Evolutionary conservation across 2,113 vertebrate genomes (phyloP), one percentile per base, ranked within the genome.

Genomic region (Pimephales promelas): DNA sequence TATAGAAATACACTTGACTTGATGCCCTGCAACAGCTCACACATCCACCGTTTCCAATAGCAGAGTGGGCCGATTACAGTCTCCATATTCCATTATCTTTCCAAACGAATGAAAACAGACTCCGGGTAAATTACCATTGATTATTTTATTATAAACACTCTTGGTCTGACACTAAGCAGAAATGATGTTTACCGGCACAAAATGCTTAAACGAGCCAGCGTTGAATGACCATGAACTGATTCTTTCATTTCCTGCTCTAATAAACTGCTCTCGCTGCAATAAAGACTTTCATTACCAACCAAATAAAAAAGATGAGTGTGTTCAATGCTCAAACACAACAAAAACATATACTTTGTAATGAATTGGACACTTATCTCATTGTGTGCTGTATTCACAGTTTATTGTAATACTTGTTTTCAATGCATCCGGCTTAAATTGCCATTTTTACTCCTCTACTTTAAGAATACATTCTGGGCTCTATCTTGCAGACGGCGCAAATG

Each of bases 121-220:
- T 57, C n/a, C 22, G 14, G 36, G 68, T 3, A 72, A 47, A 68
- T 82, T 72, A 59, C 26, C 71, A 82, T 82, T 73, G 80, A 82
- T 82, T 72, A 66, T 61, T 72, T 45, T 22, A 45, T 75, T 49
- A 47, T 47, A 24, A 47, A 66, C 61, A 54, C 52, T 73, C 57
- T 64, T 75, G 11, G 56, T 34, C 72, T 62, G 36, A 49, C 61
- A n/a, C 56, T 83, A 56, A 77, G 31, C 45, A 76, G 36, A 77
- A 83, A 76, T 76, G 0, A 76, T 47, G 66, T 73, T n/a, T 59
- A 34, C 47, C 43, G 47, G 14, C 61, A 62, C 57, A 47, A 79
- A 61, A 14, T 62, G 22, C 47, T 70, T 40, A 71, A 81, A 81
- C 22, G n/a, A 10, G 11, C 22, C 40, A 14, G 40, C n/a, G 6